Conservation (phyloP, 2,888 invertebrate species). For the Parapristionchus giblindavisi region DNA sequence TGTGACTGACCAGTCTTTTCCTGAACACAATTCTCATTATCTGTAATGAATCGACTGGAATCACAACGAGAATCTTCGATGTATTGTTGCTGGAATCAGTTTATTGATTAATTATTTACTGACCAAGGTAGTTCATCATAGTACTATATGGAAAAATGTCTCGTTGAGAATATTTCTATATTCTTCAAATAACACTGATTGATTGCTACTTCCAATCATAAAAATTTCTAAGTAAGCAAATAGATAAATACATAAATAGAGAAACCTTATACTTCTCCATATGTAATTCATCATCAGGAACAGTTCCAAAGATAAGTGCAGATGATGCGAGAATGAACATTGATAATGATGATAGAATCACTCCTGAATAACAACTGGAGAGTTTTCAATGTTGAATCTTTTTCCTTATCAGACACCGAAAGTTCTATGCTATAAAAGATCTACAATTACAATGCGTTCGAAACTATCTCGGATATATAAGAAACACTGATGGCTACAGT, state of each 20-base stretch:
- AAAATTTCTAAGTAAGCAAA: background rate
- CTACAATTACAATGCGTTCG: background rate
- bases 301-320: conserved; percentile 55
- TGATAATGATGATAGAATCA: conserved; percentile 53
- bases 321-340: conserved; percentile 61
- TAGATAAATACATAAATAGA: background rate
- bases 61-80: conserved; percentile 48
- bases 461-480: background rate
- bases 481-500: background rate
- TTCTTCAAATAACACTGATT: too few species aligned
- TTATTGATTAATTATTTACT: too few species aligned
- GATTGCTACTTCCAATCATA: too few species aligned
- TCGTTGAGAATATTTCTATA: too few species aligned
- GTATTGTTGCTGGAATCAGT: conserved; percentile 48
- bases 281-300: conserved; percentile 46
- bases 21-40: conserved; percentile 3
- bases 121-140: too few species aligned
- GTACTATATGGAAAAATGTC: too few species aligned
- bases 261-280: conserved; percentile 39
- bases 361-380: conserved; percentile 39
- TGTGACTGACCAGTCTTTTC: conserved; percentile 8
- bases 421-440: too few species aligned
- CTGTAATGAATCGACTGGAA: conserved; percentile 35
- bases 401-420: too few species aligned
- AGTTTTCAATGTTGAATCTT: background rate